Percentiles rank a stretch among this genome's conserved stretches.
These are phyloP conservation scores for Volucella inflata DNA, from an alignment of 2,888 invertebrate species.

Conservation along the genomic window DNA sequence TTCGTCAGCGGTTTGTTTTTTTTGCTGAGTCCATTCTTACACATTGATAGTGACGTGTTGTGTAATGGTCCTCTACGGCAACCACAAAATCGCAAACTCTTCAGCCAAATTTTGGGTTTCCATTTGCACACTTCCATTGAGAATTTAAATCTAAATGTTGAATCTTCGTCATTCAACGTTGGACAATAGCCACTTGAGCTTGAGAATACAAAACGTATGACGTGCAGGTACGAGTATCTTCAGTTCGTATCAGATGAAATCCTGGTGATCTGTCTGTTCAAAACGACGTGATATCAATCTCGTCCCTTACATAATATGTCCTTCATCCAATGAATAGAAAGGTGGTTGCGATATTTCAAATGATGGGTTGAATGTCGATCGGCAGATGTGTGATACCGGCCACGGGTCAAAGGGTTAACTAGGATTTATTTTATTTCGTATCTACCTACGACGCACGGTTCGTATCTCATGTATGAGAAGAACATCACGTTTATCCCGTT, in stretches of 20 bases:
- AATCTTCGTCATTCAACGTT: neutral
- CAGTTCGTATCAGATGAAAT: slow-evolving; percentile 23
- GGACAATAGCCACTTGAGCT: slow-evolving; percentile 63
- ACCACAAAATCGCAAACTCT: slow-evolving; percentile 34
- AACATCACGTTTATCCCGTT: slow-evolving; percentile 68
- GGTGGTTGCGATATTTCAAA: slow-evolving; percentile 26
- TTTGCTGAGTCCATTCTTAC: no score
- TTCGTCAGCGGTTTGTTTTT: no score
- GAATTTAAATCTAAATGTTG: slow-evolving; percentile 34
- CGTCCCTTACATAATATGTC: slow-evolving; percentile 21
- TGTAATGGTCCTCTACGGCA: slow-evolving; percentile 48
- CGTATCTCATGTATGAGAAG: slow-evolving; percentile 21
- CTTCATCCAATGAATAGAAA: slow-evolving; percentile 3
- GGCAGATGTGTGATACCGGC: slow-evolving; percentile 72
- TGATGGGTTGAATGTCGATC: slow-evolving; percentile 27
- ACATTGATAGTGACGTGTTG: slow-evolving; percentile 25
- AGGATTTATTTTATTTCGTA: neutral
- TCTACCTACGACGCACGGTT: slow-evolving; percentile 17
- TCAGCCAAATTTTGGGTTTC: slow-evolving; percentile 47
- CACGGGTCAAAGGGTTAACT: slow-evolving; percentile 72
- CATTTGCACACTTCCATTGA: slow-evolving; percentile 67
- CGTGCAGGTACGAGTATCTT: slow-evolving; percentile 23
- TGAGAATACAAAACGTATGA: slow-evolving; percentile 51
- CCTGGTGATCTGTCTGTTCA: slow-evolving; percentile 49
- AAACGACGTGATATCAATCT: slow-evolving; percentile 60